phyloP scores from a whole-genome alignment of 2,797 vertebrate species.

The Crossoptilon crossoptilon region DNA sequence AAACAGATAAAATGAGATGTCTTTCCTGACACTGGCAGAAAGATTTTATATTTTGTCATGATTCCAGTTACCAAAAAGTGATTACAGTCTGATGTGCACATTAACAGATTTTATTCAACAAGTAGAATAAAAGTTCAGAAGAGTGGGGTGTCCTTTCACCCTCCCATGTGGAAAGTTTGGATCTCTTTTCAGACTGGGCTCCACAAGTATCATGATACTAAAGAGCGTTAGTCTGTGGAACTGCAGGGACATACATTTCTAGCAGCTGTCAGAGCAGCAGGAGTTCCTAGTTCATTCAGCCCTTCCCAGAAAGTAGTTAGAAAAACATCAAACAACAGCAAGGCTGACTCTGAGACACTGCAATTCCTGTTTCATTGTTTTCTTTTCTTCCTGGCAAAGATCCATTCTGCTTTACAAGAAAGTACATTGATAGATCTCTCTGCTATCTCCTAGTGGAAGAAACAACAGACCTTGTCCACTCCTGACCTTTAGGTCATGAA shows the following conservation, averaged over 20 bases:
- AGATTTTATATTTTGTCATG: background rate
- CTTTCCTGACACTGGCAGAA: background rate
- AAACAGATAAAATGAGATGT: background rate
- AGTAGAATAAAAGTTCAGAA: background rate
- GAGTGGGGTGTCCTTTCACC: background rate
- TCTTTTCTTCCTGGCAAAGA: background rate
- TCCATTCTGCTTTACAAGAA: background rate
- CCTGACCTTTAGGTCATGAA: background rate
- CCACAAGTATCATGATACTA: background rate
- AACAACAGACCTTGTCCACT: background rate
- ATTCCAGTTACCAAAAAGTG: background rate
- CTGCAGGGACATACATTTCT: background rate
- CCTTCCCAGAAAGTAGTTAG: background rate
- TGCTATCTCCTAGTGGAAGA: background rate
- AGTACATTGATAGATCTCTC: background rate
- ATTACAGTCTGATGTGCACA: background rate
- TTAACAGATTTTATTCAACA: background rate
- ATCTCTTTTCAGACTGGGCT: background rate
- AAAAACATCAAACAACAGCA: background rate
- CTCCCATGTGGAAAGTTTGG: background rate
- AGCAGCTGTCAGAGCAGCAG: background rate
- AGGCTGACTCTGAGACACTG: background rate
- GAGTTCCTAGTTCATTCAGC: background rate
- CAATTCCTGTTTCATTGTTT: background rate
- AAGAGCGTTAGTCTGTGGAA: background rate